Base-by-base conservation (phyloP, 1,140 invertebrate species). In the Camponotus vicinus region DNA sequence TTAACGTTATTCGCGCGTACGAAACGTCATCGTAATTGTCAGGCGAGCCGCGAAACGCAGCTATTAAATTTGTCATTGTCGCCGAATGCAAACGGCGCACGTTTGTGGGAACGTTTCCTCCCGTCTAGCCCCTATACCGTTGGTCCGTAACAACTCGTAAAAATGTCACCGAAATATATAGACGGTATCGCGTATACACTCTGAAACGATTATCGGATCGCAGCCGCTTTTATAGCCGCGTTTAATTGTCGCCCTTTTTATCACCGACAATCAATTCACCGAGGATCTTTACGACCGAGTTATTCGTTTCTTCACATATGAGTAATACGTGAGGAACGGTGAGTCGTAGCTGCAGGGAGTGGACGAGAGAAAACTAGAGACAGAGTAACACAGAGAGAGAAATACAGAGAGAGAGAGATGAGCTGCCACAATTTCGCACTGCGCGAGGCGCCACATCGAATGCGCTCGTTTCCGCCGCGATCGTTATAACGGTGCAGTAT, bases 181-280 rank as follows among this genome's bases (percentile, higher is more conserved):
- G 45, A 11, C 21, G 73, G 37, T 76, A 85, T 75, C 59, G 71
- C 34, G 71, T 42, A 64, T 64, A 66, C 21, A 52, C 40, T 15
- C 67, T 73, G 79, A 61, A 61, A 45, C 82, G 61, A 78, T 85
- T 61, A 78, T 78, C 32, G 82, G 52, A 83, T 52, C 42, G 21
- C 49, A 73, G 37, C 27, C 40, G 52, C 45, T 57, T 82, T 32
- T 59, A 34, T 34, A 34, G 32, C 52, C 63, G 49, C 42, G 49
- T 59, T 87, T 90, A 87, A 87, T 89, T 86, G 79, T 76, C 42
- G 0, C 66, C 76, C 73, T 85, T 87, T 87, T 89, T 87, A 87
- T 87, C 80, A 34, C 34, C 49, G 77, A 70, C 88, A 80, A 90
- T 89, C 88, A 86, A 42, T 49, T 61, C 18, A 57, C 45, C 21